Percentiles rank a stretch among this genome's conserved stretches.
These are phyloP conservation scores for Brachypalpus laphriformis DNA, from an alignment of 2,888 invertebrate genomes.

Conservation along the genomic window DNA sequence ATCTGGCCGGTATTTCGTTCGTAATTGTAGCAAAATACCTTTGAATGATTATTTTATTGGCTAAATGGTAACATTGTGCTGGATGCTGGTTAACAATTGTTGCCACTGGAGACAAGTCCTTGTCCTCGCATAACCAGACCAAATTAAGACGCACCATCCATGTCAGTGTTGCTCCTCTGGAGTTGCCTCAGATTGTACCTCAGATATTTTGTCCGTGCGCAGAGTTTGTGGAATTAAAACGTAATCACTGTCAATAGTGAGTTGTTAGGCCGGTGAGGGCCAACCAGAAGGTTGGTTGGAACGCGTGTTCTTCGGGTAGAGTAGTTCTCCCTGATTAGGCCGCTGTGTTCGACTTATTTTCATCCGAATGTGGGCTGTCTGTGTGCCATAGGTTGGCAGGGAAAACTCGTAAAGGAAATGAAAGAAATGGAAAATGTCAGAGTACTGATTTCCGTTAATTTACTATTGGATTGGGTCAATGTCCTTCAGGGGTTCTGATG, in stretches of 20 bases:
- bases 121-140: conserved; percentile 62
- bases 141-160: conserved; percentile 62
- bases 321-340: conserved; percentile 64
- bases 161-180: neutral
- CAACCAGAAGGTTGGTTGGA: conserved; percentile 39
- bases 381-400: conserved; percentile 43
- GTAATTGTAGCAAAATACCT: conserved; percentile 68
- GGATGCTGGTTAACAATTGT: conserved; percentile 63
- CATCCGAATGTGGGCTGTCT: conserved; percentile 56
- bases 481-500: neutral
- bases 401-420: conserved; percentile 40
- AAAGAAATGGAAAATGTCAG: conserved; percentile 49
- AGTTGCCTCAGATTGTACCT: too few species aligned
- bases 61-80: conserved; percentile 65
- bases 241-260: conserved; percentile 67
- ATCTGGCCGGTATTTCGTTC: conserved; percentile 23
- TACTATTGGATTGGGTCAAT: conserved; percentile 34
- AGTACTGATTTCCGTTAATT: conserved; percentile 62
- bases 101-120: conserved; percentile 51
- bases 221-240: conserved; percentile 47
- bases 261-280: conserved; percentile 47
- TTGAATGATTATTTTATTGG: conserved; percentile 67
- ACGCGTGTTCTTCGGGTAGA: conserved; percentile 54
- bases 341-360: conserved; percentile 30
- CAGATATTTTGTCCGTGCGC: neutral